Conservation (phyloP, 2,113 vertebrate genomes). For the Arenaria interpres region DNA sequence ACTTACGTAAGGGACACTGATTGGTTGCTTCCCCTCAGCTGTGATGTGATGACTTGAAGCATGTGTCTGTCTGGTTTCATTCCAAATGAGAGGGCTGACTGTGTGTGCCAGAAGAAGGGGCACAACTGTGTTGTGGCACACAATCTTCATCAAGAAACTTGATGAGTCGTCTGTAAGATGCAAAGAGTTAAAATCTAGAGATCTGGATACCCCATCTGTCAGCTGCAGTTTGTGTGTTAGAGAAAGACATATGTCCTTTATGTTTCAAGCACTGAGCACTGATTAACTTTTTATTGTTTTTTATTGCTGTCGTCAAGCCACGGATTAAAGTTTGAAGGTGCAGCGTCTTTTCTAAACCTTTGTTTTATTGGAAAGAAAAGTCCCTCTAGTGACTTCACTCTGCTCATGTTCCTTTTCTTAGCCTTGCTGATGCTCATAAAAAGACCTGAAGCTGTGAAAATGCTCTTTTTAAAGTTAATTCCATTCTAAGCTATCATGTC, state of each 20-base stretch:
- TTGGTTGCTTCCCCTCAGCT: not conserved
- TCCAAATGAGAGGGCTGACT: not conserved
- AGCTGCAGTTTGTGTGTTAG: not conserved
- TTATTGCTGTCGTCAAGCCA: not conserved
- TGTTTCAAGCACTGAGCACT: not conserved
- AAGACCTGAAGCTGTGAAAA: conserved; percentile 56
- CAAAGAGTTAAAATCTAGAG: not conserved
- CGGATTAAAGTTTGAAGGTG: not conserved
- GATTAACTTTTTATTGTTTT: not conserved
- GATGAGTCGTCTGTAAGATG: not conserved
- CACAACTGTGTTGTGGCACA: not conserved
- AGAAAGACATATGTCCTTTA: not conserved
- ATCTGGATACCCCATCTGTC: not conserved
- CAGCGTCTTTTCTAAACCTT: not conserved
- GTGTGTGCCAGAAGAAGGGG: not conserved
- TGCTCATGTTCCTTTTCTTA: not conserved
- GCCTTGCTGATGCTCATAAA: not conserved
- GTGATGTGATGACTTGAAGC: not conserved
- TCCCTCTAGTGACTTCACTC: not conserved
- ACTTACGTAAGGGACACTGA: not conserved
- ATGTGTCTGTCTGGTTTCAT: not conserved
- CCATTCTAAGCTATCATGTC: conserved; percentile 23
- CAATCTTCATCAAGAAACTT: not conserved
- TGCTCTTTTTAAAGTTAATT: conserved; percentile 48
- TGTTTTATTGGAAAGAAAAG: not conserved